Percentiles rank a stretch among this genome's conserved stretches.
These are phyloP conservation scores for Peromyscus nudipes DNA, from an alignment of 2,797 vertebrate genomes.

Conservation along the genomic window DNA sequence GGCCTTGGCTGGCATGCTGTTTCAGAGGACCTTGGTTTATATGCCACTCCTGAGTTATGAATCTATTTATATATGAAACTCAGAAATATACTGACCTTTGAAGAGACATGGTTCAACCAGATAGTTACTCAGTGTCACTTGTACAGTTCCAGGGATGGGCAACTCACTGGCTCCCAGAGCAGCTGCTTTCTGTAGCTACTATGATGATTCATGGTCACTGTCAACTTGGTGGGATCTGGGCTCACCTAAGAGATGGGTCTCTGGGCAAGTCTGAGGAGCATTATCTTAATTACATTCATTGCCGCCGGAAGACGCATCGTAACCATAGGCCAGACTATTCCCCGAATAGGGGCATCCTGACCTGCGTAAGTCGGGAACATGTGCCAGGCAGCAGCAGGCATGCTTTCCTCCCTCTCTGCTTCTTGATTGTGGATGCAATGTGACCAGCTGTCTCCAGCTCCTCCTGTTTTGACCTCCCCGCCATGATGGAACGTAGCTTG, in stretches of 20 bases:
- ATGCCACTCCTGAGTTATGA: not conserved
- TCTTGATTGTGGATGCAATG: too few species aligned
- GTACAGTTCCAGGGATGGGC: not conserved
- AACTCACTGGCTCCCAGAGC: not conserved
- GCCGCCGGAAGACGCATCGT: not conserved
- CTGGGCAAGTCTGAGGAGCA: not conserved
- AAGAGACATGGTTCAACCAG: not conserved
- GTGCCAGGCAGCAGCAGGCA: not conserved
- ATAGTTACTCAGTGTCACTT: not conserved
- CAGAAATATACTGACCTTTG: not conserved
- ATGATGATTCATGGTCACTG: not conserved
- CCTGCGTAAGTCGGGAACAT: not conserved
- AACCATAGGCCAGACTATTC: not conserved
- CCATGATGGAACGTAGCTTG: not conserved
- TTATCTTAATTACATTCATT: not conserved
- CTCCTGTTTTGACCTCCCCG: not conserved
- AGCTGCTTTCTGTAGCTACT: not conserved
- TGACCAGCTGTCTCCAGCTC: not conserved
- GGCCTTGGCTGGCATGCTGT: not conserved
- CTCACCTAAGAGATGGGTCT: not conserved
- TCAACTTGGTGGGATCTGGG: not conserved
- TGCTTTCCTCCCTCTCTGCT: not conserved
- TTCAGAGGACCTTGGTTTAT: not conserved
- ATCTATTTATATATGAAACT: not conserved
- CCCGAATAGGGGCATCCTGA: not conserved